Base-by-base conservation (phyloP, 2,888 invertebrate genomes). In the Drosophila hamatofila region DNA sequence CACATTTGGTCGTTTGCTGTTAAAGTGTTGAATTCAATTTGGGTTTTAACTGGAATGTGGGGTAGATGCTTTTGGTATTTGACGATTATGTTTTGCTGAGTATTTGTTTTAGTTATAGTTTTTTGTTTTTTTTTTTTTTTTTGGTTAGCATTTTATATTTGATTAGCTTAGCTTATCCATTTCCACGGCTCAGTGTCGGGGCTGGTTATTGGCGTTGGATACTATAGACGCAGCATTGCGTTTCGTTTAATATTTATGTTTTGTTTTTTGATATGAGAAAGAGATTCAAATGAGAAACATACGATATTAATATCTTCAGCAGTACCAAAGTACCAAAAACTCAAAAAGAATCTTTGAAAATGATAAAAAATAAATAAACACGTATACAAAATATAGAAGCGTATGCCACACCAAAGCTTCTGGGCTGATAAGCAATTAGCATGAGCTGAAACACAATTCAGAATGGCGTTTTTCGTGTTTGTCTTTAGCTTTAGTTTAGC, bases 151-250 rank as follows among this genome's bases (percentile, higher is more conserved):
- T 82, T 86, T 78, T 81, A 80, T 76, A 76, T 85, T 86, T 66
- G 71, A 80, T 81, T 81, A 79, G 84, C 88, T 91, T 93, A 93
- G 91, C 93, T 93, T 92, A 97, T 96, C 97, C 97, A 97, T 94
- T 96, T 96, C 96, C 96, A 96, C 93, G 96, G 96, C 95, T 97
- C 97, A 93, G 95, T 96, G 94, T 96, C 97, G 95, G 97, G 96
- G 93, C 96, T 96, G 94, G 96, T 96, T 95, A 96, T 95, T 93
- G 97, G 97, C 95, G 97, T 97, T 93, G 96, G 96, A 94, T 96
- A 96, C 97, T 97, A 96, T 81, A 65, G 55, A 30, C 30, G 30
- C 30, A 30, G 30, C 30, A 30, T 30, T 30, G 65, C 76, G 37
- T 75, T 79, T 44, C 52, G 39, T 60, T n/a, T 48, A 44, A 21